Base-by-base conservation (phyloP, 2,888 invertebrate species). In the Drosophila seclusa region DNA sequence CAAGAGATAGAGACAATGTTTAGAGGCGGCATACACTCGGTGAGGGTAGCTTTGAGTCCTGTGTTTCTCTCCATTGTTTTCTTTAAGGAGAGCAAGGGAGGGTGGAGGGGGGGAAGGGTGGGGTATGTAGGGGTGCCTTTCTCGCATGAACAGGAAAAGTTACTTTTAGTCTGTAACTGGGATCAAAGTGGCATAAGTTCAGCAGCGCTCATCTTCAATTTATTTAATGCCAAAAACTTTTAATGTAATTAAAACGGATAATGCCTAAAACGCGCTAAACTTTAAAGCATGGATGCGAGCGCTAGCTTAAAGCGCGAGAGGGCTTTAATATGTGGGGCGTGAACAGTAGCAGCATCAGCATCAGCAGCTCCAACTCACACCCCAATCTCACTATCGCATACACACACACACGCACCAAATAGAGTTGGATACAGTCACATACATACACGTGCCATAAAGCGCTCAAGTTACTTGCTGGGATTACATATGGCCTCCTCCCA, bases 151-250 rank as follows among this genome's bases (percentile, higher is more conserved):
- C 80, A 80, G 89, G 75, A 75, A 73, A 88, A 88, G 89, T 88
- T 67, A 78, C 83, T 88, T 68, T 73, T 75, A 64, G 58, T 63
- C 68, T 74, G 64, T 68, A 74, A 50, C 67, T 57, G 78, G 89
- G 89, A 89, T 85, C 89, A 85, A 85, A 85, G 85, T 89, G 87
- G 87, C 87, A 89, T 76, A 89, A 85, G 85, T 85, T 85, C 68
- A 75, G 62, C 59, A 64, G 71, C 76, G 64, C 86, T 80, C 72
- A 71, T 69, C 89, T 79, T 73, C 80, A 86, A 84, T 88, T 84
- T 84, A 84, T 88, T 83, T 89, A 72, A 89, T 87, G 89, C 89
- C 84, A 62, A 70, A 76, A 73, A 81, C 87, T 85, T 89, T 77
- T 82, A 85, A 85, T 89, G 85, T 89, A 85, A 85, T 85, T 85